Evolutionary conservation across 1,140 invertebrate genomes (phyloP), one percentile per base, ranked within the genome.

Genomic region (Dendroctonus valens): DNA sequence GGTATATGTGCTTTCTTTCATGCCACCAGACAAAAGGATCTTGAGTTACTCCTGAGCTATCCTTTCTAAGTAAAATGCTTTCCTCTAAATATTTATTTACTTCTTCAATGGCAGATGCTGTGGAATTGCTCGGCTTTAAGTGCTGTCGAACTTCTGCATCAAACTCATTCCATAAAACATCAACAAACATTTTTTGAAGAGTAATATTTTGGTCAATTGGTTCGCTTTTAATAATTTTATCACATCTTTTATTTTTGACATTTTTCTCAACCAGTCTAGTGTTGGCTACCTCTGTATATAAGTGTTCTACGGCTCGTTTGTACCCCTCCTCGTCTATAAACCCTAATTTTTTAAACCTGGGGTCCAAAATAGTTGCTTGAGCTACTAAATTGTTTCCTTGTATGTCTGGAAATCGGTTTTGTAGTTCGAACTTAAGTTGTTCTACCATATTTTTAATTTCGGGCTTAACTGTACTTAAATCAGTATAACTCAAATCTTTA

Each of bases 281-380:
- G 26, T 26, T 26, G 3, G 26, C 26, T 1, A 26, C 26, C 3
- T 26, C 26, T 26, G 26, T 26, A 26, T 26, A 26, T 26, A 26
- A 26, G 26, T 26, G 1, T 26, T 26, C 26, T 26, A 26, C 26
- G 1, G 26, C 26, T 26, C 26, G 26, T 26, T 26, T 26, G 26
- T 26, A 26, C n/a, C 3, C 26, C 3, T 26, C 26, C 26, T 26
- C 26, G 26, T 26, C 26, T 1, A 26, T 26, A 26, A 26, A 26
- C 3, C 26, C 26, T 2, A 26, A 26, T 3, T 26, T 26, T 46
- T 46, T 46, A 46, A 46, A 46, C 9, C 44, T 9, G 8, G 77
- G 77, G 74, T 79, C 79, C 51, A 80, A 69, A 54, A 80, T 72
- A 5, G 75, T 80, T 11, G 70, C 69, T 59, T 73, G 67, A 72